Evolutionary conservation across 2,797 vertebrate genomes (phyloP).

Genomic region (Myotis findleyi): DNA sequence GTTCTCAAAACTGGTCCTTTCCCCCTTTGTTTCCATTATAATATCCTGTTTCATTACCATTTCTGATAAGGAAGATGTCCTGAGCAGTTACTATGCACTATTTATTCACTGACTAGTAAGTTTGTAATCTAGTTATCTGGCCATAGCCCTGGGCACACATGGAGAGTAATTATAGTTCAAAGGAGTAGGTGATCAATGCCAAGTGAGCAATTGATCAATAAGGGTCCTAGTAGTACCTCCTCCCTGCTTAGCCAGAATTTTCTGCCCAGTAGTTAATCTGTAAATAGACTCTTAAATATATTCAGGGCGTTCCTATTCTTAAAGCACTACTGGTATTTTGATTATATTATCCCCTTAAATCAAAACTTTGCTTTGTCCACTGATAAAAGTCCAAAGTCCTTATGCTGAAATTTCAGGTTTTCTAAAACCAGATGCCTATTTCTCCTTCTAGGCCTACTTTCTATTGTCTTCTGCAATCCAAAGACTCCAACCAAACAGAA

Average conservation of each 20-base stretch:
- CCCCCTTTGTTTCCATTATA: background rate
- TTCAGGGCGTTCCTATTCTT: background rate
- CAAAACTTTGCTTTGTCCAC: background rate
- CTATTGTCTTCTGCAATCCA: background rate
- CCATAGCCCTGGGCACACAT: background rate
- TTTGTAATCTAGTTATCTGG: background rate
- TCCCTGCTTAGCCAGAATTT: background rate
- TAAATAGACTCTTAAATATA: conserved; percentile 26
- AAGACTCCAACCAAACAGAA: background rate
- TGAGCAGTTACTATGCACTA: background rate
- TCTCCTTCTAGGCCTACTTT: background rate
- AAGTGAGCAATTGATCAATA: background rate
- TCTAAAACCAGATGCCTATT: conserved; percentile 16
- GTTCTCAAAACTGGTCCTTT: background rate
- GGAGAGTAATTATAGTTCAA: background rate
- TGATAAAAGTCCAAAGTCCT: background rate
- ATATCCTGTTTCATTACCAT: background rate
- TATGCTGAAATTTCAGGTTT: background rate
- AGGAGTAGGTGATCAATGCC: background rate
- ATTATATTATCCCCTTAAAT: background rate
- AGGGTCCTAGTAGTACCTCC: background rate
- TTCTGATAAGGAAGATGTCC: background rate
- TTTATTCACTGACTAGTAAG: background rate
- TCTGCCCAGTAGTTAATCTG: background rate
- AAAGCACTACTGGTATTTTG: background rate